Conservation (phyloP, 92 coral and sea anemone genomes). For the Anthopleura xanthogrammica region DNA sequence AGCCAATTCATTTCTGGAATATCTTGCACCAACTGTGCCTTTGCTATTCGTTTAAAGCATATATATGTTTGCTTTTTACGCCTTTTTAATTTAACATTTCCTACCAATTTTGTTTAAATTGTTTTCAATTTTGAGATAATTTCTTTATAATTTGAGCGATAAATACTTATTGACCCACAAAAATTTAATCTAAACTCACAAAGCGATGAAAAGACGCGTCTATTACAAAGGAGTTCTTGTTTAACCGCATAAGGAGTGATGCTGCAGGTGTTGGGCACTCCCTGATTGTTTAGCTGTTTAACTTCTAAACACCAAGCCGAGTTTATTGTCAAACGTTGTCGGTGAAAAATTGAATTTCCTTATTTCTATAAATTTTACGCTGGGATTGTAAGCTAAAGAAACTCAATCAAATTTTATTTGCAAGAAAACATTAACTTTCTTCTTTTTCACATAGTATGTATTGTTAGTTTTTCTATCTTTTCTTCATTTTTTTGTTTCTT, state of each 20-base stretch:
- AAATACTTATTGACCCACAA: neutral
- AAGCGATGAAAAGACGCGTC: neutral
- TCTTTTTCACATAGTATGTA: neutral
- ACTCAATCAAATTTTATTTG: no score
- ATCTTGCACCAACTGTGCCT: neutral
- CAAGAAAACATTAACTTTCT: neutral
- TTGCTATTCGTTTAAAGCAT: neutral
- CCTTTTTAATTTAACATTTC: neutral
- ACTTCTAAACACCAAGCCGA: neutral
- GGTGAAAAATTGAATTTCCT: no score
- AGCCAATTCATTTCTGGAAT: constrained; percentile 4
- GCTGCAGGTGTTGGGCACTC: neutral
- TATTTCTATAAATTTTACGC: no score
- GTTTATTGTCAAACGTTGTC: no score
- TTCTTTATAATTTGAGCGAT: neutral
- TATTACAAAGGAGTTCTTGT: neutral
- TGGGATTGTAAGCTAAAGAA: no score
- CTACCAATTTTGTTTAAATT: neutral
- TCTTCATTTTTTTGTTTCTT: no score
- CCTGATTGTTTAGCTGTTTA: neutral
- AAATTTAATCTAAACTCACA: neutral
- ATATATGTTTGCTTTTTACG: neutral
- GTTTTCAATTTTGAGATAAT: neutral
- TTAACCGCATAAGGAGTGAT: neutral
- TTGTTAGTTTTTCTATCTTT: neutral